Conservation (phyloP, 2,888 invertebrate species). For the Eupeodes luniger region DNA sequence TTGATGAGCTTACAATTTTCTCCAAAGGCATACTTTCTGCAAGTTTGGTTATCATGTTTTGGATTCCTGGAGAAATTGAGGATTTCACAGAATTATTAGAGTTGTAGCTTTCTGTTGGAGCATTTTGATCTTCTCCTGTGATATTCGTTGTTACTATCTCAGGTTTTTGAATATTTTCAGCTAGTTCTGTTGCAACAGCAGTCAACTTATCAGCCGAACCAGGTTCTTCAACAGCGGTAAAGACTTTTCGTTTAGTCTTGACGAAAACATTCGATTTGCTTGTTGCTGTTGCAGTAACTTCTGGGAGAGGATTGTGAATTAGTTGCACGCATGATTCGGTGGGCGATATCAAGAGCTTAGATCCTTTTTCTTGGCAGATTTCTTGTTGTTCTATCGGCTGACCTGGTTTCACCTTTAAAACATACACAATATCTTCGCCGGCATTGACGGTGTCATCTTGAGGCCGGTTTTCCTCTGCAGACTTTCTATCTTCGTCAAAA, state of each 20-base stretch:
- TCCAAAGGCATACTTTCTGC: conserved; percentile 80
- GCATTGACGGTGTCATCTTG: conserved; percentile 61
- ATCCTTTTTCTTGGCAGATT: conserved; percentile 57
- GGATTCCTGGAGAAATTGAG: conserved; percentile 86
- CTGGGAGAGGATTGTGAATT: conserved; percentile 68
- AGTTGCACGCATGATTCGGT: conserved; percentile 77
- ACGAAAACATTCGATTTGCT: conserved; percentile 88
- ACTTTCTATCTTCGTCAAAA: conserved; percentile 80
- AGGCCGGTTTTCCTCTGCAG: conserved; percentile 77
- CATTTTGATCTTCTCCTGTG: not conserved
- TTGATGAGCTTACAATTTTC: conserved; percentile 82
- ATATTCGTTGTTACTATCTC: not conserved
- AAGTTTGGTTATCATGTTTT: conserved; percentile 89
- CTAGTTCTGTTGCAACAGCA: conserved; percentile 80
- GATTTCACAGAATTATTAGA: conserved; percentile 78
- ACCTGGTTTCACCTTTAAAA: conserved; percentile 83
- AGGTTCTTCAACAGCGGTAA: conserved; percentile 87
- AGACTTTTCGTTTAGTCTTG: conserved; percentile 92
- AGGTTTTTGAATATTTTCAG: conserved; percentile 35
- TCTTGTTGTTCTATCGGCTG: conserved; percentile 80
- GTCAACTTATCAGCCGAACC: conserved; percentile 79
- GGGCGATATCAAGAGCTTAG: conserved; percentile 77
- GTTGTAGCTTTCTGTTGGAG: conserved; percentile 86
- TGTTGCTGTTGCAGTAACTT: conserved; percentile 72
- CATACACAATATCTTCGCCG: conserved; percentile 83